phyloP scores from a whole-genome alignment of 2,888 invertebrate species.

The Galerucella calmariensis region DNA sequence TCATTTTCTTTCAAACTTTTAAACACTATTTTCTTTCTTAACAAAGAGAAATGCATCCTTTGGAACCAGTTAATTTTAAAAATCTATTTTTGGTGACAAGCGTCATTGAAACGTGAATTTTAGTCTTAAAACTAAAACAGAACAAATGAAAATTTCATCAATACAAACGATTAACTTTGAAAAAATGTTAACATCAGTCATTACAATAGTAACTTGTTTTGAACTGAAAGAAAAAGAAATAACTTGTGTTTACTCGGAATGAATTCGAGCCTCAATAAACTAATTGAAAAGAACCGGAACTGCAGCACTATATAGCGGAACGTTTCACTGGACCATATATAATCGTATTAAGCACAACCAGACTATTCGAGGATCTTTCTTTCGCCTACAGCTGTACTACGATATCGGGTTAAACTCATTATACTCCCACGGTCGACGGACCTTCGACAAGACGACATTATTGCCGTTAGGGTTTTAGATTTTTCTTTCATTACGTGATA shows the following conservation, averaged over 20 bases:
- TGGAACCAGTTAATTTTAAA: no score
- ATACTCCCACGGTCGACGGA: conserved; percentile 18
- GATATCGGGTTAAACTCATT: conserved; percentile 38
- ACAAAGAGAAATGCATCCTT: no score
- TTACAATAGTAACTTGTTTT: neutral
- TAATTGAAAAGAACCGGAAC: conserved; percentile 28
- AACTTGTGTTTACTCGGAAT: conserved; percentile 26
- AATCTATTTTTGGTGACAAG: no score
- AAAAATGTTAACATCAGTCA: neutral
- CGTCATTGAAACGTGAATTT: no score
- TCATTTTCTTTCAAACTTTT: no score
- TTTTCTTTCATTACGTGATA: conserved; percentile 4
- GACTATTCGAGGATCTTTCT: conserved; percentile 31
- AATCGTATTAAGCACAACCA: conserved; percentile 37
- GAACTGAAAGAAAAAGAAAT: conserved; percentile 21
- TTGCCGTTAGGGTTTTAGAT: conserved; percentile 12
- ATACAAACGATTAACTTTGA: no score
- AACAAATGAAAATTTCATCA: no score
- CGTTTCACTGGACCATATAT: conserved; percentile 28
- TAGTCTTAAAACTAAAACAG: no score
- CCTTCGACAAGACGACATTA: conserved; percentile 17
- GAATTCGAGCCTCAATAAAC: conserved; percentile 33
- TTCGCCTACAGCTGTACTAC: conserved; percentile 26
- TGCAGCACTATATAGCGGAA: conserved; percentile 19
- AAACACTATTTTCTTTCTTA: no score